Evolutionary conservation across 2,113 vertebrate species (phyloP).

Genomic region (Siniperca knerii): DNA sequence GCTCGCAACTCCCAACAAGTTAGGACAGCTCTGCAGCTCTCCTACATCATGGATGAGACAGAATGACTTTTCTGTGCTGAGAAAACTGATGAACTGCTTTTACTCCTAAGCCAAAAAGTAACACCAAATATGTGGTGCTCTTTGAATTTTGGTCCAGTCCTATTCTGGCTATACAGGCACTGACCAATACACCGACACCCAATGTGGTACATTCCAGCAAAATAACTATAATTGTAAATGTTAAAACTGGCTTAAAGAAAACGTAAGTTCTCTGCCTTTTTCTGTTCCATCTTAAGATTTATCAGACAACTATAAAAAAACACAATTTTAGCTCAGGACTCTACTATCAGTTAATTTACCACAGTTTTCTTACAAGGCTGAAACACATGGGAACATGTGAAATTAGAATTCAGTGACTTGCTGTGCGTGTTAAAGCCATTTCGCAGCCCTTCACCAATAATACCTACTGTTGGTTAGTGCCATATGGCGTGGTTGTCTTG

Average conservation of each 20-base stretch:
- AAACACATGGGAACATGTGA: background rate
- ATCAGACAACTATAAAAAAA: background rate
- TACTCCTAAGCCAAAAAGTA: background rate
- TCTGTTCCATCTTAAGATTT: background rate
- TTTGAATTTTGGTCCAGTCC: background rate
- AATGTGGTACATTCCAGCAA: conserved; percentile 1
- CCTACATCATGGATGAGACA: background rate
- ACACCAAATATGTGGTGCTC: background rate
- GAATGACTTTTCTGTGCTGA: background rate
- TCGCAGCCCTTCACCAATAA: background rate
- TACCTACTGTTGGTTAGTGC: background rate
- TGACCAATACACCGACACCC: background rate
- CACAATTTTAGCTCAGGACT: background rate
- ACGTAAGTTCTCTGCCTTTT: background rate
- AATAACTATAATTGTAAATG: conserved; percentile 35
- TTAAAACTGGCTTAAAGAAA: conserved; percentile 5
- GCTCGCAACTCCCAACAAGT: conserved; percentile 31
- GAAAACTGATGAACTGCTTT: background rate
- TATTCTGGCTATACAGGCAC: background rate
- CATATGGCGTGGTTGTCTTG: background rate
- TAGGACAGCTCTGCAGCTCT: conserved; percentile 26
- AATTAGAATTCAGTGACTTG: background rate
- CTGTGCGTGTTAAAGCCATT: background rate
- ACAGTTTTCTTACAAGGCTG: background rate
- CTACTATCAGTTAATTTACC: background rate